Evolutionary conservation across 1,140 invertebrate species (phyloP).

Genomic region (Nasonia giraulti): DNA sequence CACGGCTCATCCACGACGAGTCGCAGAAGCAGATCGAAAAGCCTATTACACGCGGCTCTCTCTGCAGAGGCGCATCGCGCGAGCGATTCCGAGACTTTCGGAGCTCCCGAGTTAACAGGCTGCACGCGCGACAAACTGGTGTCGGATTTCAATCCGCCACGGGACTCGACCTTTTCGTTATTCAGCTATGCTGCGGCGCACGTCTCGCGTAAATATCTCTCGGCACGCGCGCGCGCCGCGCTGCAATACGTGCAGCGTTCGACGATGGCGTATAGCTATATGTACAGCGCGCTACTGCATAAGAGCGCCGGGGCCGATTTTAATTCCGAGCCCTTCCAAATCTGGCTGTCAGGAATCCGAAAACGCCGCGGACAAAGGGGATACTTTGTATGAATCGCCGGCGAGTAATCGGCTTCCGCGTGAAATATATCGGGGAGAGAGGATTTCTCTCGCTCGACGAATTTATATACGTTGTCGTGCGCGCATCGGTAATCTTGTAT

Average conservation of each 20-base stretch:
- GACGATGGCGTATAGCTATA: background rate
- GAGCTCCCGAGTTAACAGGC: background rate
- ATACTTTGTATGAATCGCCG: background rate
- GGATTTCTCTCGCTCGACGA: too few species aligned
- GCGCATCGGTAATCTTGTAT: too few species aligned
- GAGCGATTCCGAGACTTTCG: background rate
- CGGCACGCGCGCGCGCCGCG: background rate
- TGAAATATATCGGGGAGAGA: background rate
- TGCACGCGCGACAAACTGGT: conserved; percentile 37
- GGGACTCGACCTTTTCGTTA: background rate
- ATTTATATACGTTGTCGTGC: too few species aligned
- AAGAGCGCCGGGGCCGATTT: background rate
- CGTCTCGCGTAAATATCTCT: background rate
- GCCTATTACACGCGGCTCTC: background rate
- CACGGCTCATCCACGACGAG: background rate
- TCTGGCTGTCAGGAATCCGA: background rate
- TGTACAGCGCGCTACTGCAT: background rate
- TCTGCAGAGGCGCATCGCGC: too few species aligned
- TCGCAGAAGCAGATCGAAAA: background rate
- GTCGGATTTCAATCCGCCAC: conserved; percentile 61
- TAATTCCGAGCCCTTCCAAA: background rate
- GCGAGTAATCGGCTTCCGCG: background rate
- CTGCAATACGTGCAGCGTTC: conserved; percentile 20
- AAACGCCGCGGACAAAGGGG: background rate
- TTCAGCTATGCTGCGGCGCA: background rate